Evolutionary conservation across 1,140 invertebrate genomes (phyloP).

Genomic region (Bombus consobrinus): DNA sequence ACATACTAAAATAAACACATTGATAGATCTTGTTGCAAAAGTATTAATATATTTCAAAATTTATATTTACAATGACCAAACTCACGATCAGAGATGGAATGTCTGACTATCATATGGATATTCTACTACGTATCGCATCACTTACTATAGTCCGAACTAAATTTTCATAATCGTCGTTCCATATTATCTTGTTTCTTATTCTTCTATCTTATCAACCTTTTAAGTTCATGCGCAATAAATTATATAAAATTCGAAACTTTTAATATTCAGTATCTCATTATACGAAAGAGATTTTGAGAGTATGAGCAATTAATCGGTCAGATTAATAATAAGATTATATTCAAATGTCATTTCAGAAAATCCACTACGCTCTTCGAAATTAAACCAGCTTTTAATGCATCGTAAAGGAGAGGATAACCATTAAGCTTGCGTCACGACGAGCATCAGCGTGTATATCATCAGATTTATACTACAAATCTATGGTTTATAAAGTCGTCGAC

Average conservation of each 20-base stretch:
- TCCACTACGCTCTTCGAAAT: slow-evolving; percentile 14
- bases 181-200: background rate
- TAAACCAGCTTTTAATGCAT: slow-evolving; percentile 27
- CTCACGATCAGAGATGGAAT: background rate
- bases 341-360: slow-evolving; percentile 15
- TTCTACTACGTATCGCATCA: background rate
- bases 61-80: background rate
- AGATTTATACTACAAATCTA: slow-evolving; percentile 4
- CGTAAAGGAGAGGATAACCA: slow-evolving; percentile 35
- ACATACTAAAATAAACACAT: background rate
- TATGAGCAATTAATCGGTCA: background rate
- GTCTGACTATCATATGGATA: background rate
- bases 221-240: background rate
- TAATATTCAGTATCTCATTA: background rate
- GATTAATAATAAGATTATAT: background rate
- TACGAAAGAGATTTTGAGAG: background rate
- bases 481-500: background rate
- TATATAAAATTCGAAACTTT: background rate
- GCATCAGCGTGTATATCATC: background rate
- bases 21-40: background rate
- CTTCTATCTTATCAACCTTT: background rate
- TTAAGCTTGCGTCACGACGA: slow-evolving; percentile 12
- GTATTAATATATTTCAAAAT: background rate
- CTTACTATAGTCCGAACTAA: background rate
- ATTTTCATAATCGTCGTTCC: background rate